These are phyloP conservation scores for Drosophila algonquin DNA, from an alignment of 2,888 invertebrate species.

Conservation along the genomic window DNA sequence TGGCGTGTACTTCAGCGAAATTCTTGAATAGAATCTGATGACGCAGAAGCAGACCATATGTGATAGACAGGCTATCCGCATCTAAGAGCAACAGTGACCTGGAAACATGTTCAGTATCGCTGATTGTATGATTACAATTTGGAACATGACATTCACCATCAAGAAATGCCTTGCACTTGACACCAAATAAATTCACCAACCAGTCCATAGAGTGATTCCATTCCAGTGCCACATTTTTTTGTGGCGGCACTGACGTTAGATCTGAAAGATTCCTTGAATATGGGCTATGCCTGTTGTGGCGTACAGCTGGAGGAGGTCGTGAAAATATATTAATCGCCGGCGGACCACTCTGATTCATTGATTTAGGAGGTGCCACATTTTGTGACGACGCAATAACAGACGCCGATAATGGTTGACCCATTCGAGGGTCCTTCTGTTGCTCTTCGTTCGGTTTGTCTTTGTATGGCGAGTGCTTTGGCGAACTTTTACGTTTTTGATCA, in stretches of 20 bases:
- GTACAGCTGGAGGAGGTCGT: too few relatives aligned
- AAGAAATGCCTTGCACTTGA: constrained; percentile 42
- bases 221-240: too few relatives aligned
- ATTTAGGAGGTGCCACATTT: too few relatives aligned
- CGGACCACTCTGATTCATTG: too few relatives aligned
- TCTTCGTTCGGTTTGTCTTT: not conserved
- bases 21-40: constrained; percentile 26
- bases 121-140: constrained; percentile 47
- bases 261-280: too few relatives aligned
- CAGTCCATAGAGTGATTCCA: not conserved
- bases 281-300: not conserved
- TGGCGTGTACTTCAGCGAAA: constrained; percentile 37
- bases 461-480: not conserved
- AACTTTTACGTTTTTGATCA: not conserved
- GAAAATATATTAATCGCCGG: too few relatives aligned
- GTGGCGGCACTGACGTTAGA: not conserved
- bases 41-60: constrained; percentile 35
- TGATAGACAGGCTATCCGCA: not conserved
- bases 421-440: too few relatives aligned
- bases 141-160: constrained; percentile 10
- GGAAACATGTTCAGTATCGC: constrained; percentile 28
- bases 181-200: constrained; percentile 42
- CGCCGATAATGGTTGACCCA: not conserved
- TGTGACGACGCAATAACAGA: too few relatives aligned
- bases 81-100: constrained; percentile 20